These are phyloP conservation scores for Gryon sp. DNA, from an alignment of 1,140 invertebrate genomes.

Conservation along the genomic window DNA sequence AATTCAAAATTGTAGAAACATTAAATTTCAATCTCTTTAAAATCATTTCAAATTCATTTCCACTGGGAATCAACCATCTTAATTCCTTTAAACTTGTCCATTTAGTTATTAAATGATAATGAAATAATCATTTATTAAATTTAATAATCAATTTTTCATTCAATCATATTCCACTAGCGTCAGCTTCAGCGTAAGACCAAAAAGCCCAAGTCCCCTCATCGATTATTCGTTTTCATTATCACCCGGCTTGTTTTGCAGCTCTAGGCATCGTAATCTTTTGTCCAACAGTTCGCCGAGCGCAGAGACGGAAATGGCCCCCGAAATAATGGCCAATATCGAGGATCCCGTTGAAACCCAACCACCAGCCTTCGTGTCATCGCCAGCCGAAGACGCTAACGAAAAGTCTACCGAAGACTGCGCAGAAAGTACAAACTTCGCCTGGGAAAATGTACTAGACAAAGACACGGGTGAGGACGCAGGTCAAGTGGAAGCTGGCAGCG, in stretches of 20 bases:
- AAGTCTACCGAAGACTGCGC: neutral
- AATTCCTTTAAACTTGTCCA: no score
- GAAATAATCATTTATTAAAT: no score
- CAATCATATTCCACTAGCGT: no score
- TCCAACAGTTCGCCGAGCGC: constrained; percentile 34
- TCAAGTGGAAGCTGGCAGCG: constrained; percentile 4
- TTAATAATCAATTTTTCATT: no score
- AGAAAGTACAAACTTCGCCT: constrained; percentile 62
- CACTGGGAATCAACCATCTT: no score
- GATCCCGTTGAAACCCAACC: neutral
- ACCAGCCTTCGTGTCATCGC: neutral
- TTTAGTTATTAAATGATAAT: no score
- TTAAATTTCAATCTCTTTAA: no score
- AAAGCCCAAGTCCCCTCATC: no score
- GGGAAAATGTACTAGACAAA: constrained; percentile 68
- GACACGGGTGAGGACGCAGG: constrained; percentile 44
- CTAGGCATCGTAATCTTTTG: constrained; percentile 42
- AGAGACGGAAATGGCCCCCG: constrained; percentile 21
- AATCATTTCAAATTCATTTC: no score
- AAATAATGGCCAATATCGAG: constrained; percentile 15
- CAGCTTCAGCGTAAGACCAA: no score
- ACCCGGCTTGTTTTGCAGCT: constrained; percentile 24
- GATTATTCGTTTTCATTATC: neutral
- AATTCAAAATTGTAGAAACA: no score
- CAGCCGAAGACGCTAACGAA: neutral